Evolutionary conservation across 1,140 invertebrate genomes (phyloP), one percentile per base, ranked within the genome.

Genomic region (Argopecten irradians): DNA sequence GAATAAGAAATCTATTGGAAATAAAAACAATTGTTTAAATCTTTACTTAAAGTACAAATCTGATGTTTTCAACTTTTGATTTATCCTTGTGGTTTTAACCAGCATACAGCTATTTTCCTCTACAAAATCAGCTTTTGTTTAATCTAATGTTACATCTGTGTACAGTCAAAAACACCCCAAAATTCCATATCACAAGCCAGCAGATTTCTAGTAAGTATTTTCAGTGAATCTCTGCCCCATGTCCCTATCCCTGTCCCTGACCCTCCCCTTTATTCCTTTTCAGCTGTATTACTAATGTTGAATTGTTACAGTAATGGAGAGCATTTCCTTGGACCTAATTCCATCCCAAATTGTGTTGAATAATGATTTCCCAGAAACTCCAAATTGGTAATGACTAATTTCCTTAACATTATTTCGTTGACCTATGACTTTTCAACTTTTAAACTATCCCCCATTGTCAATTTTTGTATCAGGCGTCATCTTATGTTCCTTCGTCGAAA

Each of bases 381-480:
- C n/a, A n/a, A 11, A 28, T 71, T n/a, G 55, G 19, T 46, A n/a
- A n/a, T n/a, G n/a, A 46, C 43, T 2, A 11, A n/a, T 71, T 71
- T 22, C 11, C 55, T 16, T 71, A 28, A 71, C 55, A 71, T 7
- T 5, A 71, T 71, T 5, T 11, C 55, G 28, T 71, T 71, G 55
- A 46, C 43, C 36, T 46, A 19, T 46, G 43, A 71, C 55, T n/a
- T 71, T 71, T 71, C 22, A 71, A 22, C 1, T 39, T 8, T 71
- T n/a, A n/a, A n/a, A n/a, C n/a, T n/a, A n/a, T n/a, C n/a, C n/a
- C 55, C 55, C 55, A 28, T n/a, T 71, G 55, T 71, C 22, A 71
- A 71, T 71, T 35, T 84, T 82, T 83, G 82, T 87, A 41, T 39
- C 86, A 87, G 86, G 86, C 86, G 19, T 87, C 86, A 16, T 83